Base-by-base conservation (phyloP, 2,888 invertebrate genomes). In the Pristionchus entomophagus region DNA sequence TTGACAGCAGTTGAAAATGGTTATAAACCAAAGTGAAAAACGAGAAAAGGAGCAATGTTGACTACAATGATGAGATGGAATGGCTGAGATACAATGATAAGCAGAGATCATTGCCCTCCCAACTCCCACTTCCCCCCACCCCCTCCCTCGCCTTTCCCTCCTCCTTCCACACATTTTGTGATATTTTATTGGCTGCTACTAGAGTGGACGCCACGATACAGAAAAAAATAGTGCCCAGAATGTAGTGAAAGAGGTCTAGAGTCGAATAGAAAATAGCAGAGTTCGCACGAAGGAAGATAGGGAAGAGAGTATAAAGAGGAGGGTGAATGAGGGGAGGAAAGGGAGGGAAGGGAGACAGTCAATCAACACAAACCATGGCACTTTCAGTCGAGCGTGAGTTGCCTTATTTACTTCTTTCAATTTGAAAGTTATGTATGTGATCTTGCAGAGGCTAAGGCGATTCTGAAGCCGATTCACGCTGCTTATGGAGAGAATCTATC, bases 281-380 rank as follows among this genome's bases (percentile, higher is more conserved):
- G 73, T 41, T 35, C 19, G 65, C 35, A 22, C 35, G 56, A 35
- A 35, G 29, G 32, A 41, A 73, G 73, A 73, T 41, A 26, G 41
- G 32, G 45, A n/a, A n/a, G 19, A 41, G 73, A n/a, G 73, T 73
- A 73, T 73, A 73, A 73, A 73, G 26, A 32, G n/a, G 56, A 56
- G 22, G 8, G n/a, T n/a, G 56, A 22, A 56, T 8, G 56, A 45
- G 35, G 26, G 6, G 73, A 73, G 45, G 41, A 32, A 73, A 41
- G n/a, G 45, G 73, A 41, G 41, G 73, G n/a, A 45, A 4, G 65
- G 29, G 22, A 22, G 29, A 59, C 19, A 59, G 14, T 59, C 59
- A 29, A 59, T 59, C 59, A 59, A 65, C 65, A 65, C 35, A 6
- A 35, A 65, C 73, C 38, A 73, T 73, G 73, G 14, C 73, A 41